Evolutionary conservation across 2,888 invertebrate genomes (phyloP).

Genomic region (Epirrhoe alternata): DNA sequence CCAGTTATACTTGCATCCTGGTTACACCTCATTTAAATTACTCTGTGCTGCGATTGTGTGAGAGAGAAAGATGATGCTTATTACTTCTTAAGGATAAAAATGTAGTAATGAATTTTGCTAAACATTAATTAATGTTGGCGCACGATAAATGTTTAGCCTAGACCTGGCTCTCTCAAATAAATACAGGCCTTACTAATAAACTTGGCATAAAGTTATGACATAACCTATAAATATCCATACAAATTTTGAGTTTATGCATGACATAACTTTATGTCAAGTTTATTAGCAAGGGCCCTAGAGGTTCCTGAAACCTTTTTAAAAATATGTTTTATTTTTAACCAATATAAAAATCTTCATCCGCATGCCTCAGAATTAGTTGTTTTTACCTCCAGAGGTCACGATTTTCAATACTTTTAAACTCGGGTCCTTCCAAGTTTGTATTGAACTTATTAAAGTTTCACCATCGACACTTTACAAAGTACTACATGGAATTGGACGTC

Average conservation of each 20-base stretch:
- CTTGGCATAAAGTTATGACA: too few relatives aligned
- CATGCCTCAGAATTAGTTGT: not conserved
- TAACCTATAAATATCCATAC: too few relatives aligned
- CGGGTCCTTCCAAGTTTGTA: slow-evolving; percentile 5
- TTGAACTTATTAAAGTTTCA: slow-evolving; percentile 26
- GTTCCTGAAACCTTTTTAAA: too few relatives aligned
- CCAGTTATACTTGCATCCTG: not conserved
- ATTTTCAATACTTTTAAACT: slow-evolving; percentile 22
- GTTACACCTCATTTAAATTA: not conserved
- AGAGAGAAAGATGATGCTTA: not conserved
- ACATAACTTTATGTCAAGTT: too few relatives aligned
- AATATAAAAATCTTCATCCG: not conserved
- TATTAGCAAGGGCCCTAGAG: too few relatives aligned
- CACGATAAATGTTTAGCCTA: too few relatives aligned
- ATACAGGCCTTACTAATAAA: too few relatives aligned
- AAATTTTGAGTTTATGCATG: too few relatives aligned
- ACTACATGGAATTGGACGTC: slow-evolving; percentile 5
- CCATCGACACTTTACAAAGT: slow-evolving; percentile 16
- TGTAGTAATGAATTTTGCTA: too few relatives aligned
- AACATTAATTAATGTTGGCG: too few relatives aligned
- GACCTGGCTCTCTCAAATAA: too few relatives aligned
- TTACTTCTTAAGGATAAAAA: not conserved
- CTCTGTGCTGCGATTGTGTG: not conserved
- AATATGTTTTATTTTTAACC: too few relatives aligned
- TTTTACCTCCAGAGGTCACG: not conserved